These are phyloP conservation scores for Zophobas morio DNA, from an alignment of 1,140 invertebrate species.

Conservation along the genomic window DNA sequence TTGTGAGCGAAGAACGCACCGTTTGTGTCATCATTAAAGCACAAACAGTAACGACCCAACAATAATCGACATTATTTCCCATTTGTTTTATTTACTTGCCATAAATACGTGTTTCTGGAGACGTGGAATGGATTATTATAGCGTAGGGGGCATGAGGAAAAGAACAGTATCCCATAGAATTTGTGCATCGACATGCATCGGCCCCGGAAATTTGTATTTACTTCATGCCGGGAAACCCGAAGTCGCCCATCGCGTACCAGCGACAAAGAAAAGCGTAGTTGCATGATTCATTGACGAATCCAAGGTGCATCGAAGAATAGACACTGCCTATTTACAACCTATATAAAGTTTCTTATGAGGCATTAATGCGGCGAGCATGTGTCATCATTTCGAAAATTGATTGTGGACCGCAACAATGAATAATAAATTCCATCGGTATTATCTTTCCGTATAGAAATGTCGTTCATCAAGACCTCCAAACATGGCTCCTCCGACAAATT, in stretches of 20 bases:
- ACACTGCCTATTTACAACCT: conserved; percentile 17
- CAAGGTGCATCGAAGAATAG: background rate
- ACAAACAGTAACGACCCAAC: conserved; percentile 16
- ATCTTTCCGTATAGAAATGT: conserved; percentile 35
- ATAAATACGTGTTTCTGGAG: conserved; percentile 45
- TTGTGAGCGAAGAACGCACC: conserved; percentile 17
- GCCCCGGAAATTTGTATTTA: conserved; percentile 26
- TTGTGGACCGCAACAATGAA: conserved; percentile 29
- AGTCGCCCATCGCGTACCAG: conserved; percentile 20
- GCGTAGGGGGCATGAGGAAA: background rate
- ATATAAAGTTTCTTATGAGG: conserved; percentile 10
- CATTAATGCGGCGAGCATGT: conserved; percentile 7
- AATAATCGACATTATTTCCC: conserved; percentile 37
- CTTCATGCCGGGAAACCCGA: background rate
- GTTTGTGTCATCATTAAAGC: conserved; percentile 21
- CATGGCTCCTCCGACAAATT: conserved; percentile 20
- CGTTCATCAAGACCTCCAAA: conserved; percentile 29
- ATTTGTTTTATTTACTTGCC: conserved; percentile 24
- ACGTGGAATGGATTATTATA: conserved; percentile 38
- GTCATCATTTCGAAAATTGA: conserved; percentile 31
- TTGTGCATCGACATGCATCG: conserved; percentile 31
- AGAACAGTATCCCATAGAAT: conserved; percentile 17
- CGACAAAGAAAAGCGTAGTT: conserved; percentile 10
- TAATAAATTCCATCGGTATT: conserved; percentile 38
- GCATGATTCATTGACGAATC: conserved; percentile 4